phyloP scores from a whole-genome alignment of 2,888 invertebrate genomes.

The Drosophila demipolita region DNA sequence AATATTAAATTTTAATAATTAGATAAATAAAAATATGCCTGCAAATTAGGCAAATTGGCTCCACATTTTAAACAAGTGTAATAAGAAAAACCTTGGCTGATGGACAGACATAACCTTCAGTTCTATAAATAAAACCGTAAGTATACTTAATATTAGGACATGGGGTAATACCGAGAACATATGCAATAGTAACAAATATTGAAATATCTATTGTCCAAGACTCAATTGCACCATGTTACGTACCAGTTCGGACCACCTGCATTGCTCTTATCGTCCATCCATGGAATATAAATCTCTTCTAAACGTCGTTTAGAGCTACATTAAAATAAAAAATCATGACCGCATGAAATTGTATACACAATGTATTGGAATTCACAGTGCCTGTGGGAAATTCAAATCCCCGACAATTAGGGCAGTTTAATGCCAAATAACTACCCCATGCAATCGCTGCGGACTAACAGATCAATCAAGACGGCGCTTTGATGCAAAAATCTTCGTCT shows the following conservation, averaged over 20 bases:
- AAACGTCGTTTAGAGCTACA: slow-evolving; percentile 56
- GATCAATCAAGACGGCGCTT: slow-evolving; percentile 50
- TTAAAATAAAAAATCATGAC: slow-evolving; percentile 51
- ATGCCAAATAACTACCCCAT: slow-evolving; percentile 48
- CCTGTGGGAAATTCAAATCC: slow-evolving; percentile 20
- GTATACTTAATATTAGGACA: background rate
- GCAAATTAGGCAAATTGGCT: background rate
- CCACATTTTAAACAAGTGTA: background rate
- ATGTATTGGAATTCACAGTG: slow-evolving; percentile 1
- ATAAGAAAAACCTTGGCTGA: background rate
- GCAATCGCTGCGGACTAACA: slow-evolving; percentile 22
- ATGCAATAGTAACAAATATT: background rate
- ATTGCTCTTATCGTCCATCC: slow-evolving; percentile 32
- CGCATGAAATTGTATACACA: slow-evolving; percentile 71
- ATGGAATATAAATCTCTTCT: slow-evolving; percentile 16
- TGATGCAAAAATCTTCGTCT: slow-evolving; percentile 52
- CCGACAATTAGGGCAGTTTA: slow-evolving; percentile 46
- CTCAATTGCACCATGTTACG: background rate
- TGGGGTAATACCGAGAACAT: background rate
- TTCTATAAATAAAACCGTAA: background rate
- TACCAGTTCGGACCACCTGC: slow-evolving; percentile 53
- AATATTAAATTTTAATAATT: background rate
- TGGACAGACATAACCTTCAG: background rate
- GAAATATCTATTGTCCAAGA: background rate
- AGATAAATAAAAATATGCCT: background rate